Percentiles rank a stretch among this genome's conserved stretches.
phyloP scores from a whole-genome alignment of 1,140 invertebrate genomes.

The Potamilus streckersoni region DNA sequence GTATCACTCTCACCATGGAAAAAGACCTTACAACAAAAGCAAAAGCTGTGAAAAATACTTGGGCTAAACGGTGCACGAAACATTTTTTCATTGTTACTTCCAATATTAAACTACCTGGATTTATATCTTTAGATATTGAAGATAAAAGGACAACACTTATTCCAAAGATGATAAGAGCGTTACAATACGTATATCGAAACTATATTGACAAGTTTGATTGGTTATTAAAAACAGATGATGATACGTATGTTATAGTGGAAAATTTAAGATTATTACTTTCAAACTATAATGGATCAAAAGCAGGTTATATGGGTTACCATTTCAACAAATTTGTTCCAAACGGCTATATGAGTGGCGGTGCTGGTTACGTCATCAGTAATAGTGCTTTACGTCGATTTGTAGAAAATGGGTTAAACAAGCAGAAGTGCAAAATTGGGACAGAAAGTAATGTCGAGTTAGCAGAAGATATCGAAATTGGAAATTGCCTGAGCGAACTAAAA shows the following conservation, averaged over 20 bases:
- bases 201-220: conserved; percentile 51
- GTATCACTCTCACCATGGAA: no score
- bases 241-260: conserved; percentile 80
- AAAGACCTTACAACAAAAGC: conserved; percentile 74
- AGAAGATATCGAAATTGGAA: conserved; percentile 75
- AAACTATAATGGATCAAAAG: conserved; percentile 35
- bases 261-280: conserved; percentile 60
- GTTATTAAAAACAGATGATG: conserved; percentile 66
- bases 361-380: conserved; percentile 85
- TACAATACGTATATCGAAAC: conserved; percentile 72
- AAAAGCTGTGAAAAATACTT: conserved; percentile 91
- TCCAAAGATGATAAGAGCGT: conserved; percentile 73
- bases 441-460: conserved; percentile 73
- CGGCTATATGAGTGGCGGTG: conserved; percentile 61
- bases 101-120: conserved; percentile 24
- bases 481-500: conserved; percentile 85
- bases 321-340: conserved; percentile 42
- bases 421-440: conserved; percentile 47
- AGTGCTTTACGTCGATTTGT: conserved; percentile 41
- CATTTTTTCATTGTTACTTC: conserved; percentile 75
- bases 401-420: conserved; percentile 71
- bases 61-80: conserved; percentile 92
- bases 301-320: conserved; percentile 60
- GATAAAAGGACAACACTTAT: conserved; percentile 28
- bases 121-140: conserved; percentile 21